Evolutionary conservation across 2,797 vertebrate species (phyloP).

Genomic region (Phataginus tricuspis): DNA sequence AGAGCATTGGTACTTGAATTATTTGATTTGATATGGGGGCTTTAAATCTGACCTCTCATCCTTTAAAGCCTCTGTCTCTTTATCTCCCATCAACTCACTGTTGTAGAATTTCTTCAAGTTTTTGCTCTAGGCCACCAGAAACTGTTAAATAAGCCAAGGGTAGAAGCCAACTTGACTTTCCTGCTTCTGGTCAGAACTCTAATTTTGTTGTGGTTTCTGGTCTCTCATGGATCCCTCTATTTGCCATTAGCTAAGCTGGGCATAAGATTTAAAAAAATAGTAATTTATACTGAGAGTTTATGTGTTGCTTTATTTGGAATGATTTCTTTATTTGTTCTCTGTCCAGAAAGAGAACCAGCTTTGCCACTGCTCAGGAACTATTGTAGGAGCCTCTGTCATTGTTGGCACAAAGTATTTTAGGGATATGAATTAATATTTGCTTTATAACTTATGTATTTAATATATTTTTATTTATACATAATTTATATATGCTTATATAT

Average conservation of each 20-base stretch:
- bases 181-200: neutral
- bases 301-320: neutral
- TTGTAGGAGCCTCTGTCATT: neutral
- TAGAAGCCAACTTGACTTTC: neutral
- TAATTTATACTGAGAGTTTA: neutral
- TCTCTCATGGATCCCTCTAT: neutral
- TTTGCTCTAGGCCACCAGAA: neutral
- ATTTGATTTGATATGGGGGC: neutral
- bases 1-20: neutral
- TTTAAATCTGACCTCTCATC: neutral
- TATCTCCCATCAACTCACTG: neutral
- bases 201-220: neutral
- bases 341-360: neutral
- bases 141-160: neutral
- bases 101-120: neutral
- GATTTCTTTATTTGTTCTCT: neutral
- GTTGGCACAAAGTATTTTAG: neutral
- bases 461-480: neutral
- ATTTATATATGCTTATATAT: neutral
- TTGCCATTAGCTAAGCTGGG: neutral
- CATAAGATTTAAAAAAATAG: neutral
- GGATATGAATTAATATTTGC: neutral
- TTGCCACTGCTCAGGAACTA: neutral
- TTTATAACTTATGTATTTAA: neutral
- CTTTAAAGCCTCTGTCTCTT: neutral